These are phyloP conservation scores for Portunus trituberculatus DNA, from an alignment of 1,140 invertebrate species.

Conservation along the genomic window DNA sequence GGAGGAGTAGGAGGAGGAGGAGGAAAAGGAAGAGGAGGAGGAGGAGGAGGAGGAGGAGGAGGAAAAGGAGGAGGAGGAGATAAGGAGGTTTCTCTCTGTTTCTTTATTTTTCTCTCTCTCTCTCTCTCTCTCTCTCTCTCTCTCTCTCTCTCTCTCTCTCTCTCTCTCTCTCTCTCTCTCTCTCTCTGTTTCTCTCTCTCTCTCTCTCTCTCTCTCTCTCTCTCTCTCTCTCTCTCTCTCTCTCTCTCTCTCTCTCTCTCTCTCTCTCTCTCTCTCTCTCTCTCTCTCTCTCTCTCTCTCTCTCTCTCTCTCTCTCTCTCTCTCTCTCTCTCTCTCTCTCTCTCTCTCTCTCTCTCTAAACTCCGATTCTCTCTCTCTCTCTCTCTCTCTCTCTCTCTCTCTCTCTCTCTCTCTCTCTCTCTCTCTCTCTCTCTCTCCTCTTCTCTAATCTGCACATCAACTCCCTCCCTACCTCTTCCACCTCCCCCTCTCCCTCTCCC, in stretches of 20 bases:
- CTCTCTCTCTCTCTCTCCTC: neutral
- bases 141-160: neutral
- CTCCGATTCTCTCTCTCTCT: neutral
- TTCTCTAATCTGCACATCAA: neutral
- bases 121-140: neutral
- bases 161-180: neutral
- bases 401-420: no score
- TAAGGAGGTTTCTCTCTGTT: neutral
- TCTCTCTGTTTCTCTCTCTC: neutral
- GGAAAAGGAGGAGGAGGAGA: no score
- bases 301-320: neutral
- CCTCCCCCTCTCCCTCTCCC: neutral
- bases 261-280: neutral
- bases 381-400: neutral
- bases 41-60: no score
- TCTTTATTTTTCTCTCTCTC: neutral
- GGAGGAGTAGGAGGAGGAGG: no score
- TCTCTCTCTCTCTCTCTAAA: neutral
- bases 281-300: neutral
- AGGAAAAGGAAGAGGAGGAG: no score
- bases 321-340: neutral
- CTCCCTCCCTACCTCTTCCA: neutral
- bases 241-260: no score
- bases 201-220: conserved; percentile 12
- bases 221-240: neutral